Base-by-base conservation (phyloP, 2,888 invertebrate genomes). In the Timema cristinae region DNA sequence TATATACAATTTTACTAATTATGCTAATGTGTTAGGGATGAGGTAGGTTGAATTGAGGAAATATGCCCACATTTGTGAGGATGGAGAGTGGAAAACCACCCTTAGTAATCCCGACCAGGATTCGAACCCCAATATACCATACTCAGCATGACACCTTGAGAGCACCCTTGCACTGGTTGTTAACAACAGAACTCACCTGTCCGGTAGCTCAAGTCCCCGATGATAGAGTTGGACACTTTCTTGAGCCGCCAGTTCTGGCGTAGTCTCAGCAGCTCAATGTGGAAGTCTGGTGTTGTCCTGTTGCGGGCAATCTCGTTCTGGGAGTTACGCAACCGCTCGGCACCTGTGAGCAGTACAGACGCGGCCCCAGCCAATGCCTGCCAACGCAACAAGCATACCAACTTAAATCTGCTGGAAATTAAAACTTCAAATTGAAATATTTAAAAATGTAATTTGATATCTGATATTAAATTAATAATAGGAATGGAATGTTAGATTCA, bases 211-310 rank as follows among this genome's bases (percentile, higher is more conserved):
- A 98, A 87, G 83, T 98, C 98, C 0, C 98, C 98, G 70, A 98
- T 92, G 72, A 98, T 98, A 0, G 93, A 91, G 80, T 95, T 96
- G 0, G 95, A 95, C 0, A 96, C 95, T 85, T 97, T 97, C 80
- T 97, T 96, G n/a, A 98, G 83, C 67, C 97, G 86, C 97, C 97
- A 98, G 80, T 95, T 95, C 80, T 97, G 97, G 56, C 98, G 83
- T 66, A 98, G 84, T 73, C 94, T 86, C 49, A 97, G 81, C 71
- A 98, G 82, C 80, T 98, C 97, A 72, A 95, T 92, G 79, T 98
- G 97, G 80, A 98, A 98, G 81, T 98, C 97, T 0, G 92, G 90
- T 76, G 91, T 89, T 75, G 91, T 90, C 50, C 93, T 86, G 82
- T 89, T 91, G 66, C 92, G 85, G 77, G 91, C 89, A 13, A 89